Base-by-base conservation (phyloP, 2,888 invertebrate species). In the Hoplodrina blanda region DNA sequence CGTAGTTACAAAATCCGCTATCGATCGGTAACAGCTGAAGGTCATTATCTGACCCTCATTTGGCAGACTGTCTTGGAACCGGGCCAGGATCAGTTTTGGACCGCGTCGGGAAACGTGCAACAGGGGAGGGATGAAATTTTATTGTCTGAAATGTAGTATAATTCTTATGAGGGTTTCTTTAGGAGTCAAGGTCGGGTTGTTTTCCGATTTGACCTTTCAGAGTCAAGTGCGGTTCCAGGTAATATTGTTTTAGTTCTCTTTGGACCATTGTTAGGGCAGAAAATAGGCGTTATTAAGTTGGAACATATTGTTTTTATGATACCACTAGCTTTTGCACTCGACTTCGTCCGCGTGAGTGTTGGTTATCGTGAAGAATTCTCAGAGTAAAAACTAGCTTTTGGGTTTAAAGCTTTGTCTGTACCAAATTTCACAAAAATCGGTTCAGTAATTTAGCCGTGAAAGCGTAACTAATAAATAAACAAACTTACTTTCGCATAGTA, bases 41-140 rank as follows among this genome's bases (percentile, higher is more conserved):
- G 88, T 89, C 83, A 85, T 84, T 78, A 80, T 85, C 78, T 85
- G 87, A 81, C 83, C 83, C 78, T 81, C 87, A 85, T 85, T 87
- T 89, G 88, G 88, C 88, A 85, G 73, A 64, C 67, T 33, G 63
- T 73, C 73, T 89, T 89, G 89, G 89, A 84, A 76, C 25, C 67
- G 64, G 41, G 85, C 89, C 89, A 89, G 77, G 61, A n/a, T 37
- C 64, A 68, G 67, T 66, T 79, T 70, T 70, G 66, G 66, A 80
- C 76, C 69, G 80, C 75, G 81, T 69, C 53, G 55, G 60, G 54
- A 56, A 76, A 80, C 62, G 69, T 73, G 75, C 83, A 78, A 82
- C 80, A 76, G 80, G 76, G 73, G 80, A 62, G 66, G 59, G 37
- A 75, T 76, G 64, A 76, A 80, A 72, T 76, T 76, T 80, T 78